Base-by-base conservation (phyloP, 2,113 vertebrate species). In the Calonectris borealis region DNA sequence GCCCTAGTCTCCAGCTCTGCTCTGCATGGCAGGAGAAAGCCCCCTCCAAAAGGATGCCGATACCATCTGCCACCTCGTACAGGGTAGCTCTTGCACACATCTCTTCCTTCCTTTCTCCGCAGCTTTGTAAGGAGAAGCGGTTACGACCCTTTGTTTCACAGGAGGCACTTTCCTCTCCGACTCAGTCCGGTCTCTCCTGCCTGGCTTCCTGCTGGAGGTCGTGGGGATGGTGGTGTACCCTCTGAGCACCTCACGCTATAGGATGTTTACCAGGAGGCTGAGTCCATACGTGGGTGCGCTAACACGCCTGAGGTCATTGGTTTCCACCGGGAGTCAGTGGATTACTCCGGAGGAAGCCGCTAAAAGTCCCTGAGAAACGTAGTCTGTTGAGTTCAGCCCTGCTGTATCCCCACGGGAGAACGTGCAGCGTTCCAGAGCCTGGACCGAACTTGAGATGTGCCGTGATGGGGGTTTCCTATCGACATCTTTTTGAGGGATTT, bases 101-200 rank as follows among this genome's bases (percentile, higher is more conserved):
- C 78, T 61, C 85, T 91, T 90, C 89, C 79, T 94, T 92, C 93
- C 79, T 58, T 85, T 64, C 68, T 69, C 52, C 25, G 1, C 57
- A 55, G 68, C 72, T 80, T 64, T 70, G 64, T 44, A 32, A 80
- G 76, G 69, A 90, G 88, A 64, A 88, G 71, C 8, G 6, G 68
- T 83, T 58, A 26, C 0, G 3, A 36, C 51, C 75, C 76, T 92
- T 94, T 93, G 86, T 95, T 94, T 68, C 9, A 0, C 54, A 52
- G 57, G 51, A 65, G 51, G 25, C 38, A 13, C 77, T 78, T 86
- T 80, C 55, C 66, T 83, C 24, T 90, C 71, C 3, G 1, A 14
- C 38, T 81, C 8, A 2, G 22, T 52, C 69, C 0, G 0, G 40
- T 86, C 46, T 61, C n/a, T 86, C 62, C 71, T 0, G 4, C 76